Conservation (phyloP, 1,140 invertebrate genomes). For the Drosophila sproati region DNA sequence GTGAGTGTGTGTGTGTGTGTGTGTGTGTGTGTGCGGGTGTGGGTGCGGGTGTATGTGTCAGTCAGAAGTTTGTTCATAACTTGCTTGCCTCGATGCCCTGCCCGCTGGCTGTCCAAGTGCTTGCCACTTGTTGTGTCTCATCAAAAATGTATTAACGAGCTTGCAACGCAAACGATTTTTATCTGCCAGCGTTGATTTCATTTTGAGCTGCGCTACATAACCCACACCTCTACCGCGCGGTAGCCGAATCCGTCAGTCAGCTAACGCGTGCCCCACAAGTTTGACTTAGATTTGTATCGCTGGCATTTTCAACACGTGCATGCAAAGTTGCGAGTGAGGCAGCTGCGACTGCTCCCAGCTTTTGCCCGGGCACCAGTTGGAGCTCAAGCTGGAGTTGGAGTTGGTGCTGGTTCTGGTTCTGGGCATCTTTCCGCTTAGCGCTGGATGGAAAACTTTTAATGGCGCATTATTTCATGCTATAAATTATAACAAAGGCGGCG, state of each 20-base stretch:
- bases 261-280: slow-evolving; percentile 22
- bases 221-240: slow-evolving; percentile 2
- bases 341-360: slow-evolving; percentile 52
- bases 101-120: slow-evolving; percentile 51
- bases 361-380: slow-evolving; percentile 41
- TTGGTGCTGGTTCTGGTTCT: background rate
- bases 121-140: slow-evolving; percentile 81
- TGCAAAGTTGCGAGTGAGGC: slow-evolving; percentile 67
- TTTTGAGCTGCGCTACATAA: slow-evolving; percentile 64
- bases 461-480: slow-evolving; percentile 77
- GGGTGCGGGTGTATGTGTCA: slow-evolving; percentile 13
- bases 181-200: slow-evolving; percentile 81
- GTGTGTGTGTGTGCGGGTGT: slow-evolving; percentile 3
- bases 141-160: slow-evolving; percentile 83
- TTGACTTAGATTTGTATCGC: slow-evolving; percentile 76
- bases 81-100: slow-evolving; percentile 42
- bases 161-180: slow-evolving; percentile 81
- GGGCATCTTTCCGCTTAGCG: slow-evolving; percentile 24
- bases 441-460: slow-evolving; percentile 69
- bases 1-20: slow-evolving; percentile 2
- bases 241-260: too few relatives aligned
- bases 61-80: slow-evolving; percentile 70
- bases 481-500: slow-evolving; percentile 71
- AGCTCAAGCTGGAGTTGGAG: background rate
- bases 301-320: slow-evolving; percentile 77